Evolutionary conservation across 37 sponge, comb jelly and placozoan species (phyloP), one percentile per base, ranked within the genome.

Genomic region (Eunapius fragilis): DNA sequence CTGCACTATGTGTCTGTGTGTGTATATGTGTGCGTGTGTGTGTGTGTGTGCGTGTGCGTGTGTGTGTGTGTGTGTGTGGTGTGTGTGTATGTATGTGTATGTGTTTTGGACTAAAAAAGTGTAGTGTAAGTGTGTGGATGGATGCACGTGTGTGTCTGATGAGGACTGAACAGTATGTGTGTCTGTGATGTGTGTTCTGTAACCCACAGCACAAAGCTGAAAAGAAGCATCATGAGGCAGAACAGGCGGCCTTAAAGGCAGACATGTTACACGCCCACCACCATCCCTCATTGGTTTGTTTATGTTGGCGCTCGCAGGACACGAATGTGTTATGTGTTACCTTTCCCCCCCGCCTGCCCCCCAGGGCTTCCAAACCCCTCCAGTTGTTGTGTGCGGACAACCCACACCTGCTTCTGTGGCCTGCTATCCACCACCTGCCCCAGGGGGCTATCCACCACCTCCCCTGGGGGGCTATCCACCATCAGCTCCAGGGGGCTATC

Each of bases 201-300:
- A n/a, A n/a, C n/a, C 58, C 58, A 68, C 73, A 93, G 89, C 71
- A 84, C n/a, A 86, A 70, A 37, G 94, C 94, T 13, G 34, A 85
- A 45, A 7, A 81, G 38, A 84, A 88, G 74, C 94, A 94, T 38
- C 89, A 88, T 14, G 73, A 91, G 50, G 94, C 94, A 27, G 82
- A 72, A 14, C 47, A 69, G 70, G 91, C 91, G 26, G 91, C 84
- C 2, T 36, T 68, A 11, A 69, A 83, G 24, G 94, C 94, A 7
- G 89, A 94, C 31, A 37, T 85, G 11, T 78, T 79, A 35, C 94
- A 93, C 67, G 85, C 86, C 26, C 86, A 84, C 50, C 84, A 87
- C 37, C 79, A 34, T 35, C 78, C 41, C 38, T 81, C 85, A 31
- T 73, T 47, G 33, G 28, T 30, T 78, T 78, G 89, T 82, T 17